phyloP scores from a whole-genome alignment of 1,140 invertebrate species.

The Pseudomyrmex pallidus region DNA sequence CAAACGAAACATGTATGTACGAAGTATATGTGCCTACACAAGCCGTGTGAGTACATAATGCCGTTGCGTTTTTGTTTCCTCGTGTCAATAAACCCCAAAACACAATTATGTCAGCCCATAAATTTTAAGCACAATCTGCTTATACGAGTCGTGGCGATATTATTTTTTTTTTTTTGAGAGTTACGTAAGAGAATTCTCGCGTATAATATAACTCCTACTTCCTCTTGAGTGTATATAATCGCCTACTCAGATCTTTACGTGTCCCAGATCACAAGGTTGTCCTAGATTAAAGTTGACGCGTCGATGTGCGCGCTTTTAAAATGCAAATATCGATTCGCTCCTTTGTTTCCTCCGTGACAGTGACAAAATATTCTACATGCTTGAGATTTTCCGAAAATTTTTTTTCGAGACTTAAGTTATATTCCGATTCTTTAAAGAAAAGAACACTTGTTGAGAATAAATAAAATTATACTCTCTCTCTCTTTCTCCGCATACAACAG shows the following conservation, averaged over 20 bases:
- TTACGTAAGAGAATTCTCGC: conserved; percentile 4
- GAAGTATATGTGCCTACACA: background rate
- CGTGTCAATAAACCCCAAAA: background rate
- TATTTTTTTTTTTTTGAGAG: conserved; percentile 2
- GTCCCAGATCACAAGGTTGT: conserved; percentile 58
- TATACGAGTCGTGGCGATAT: background rate
- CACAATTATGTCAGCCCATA: background rate
- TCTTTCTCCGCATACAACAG: background rate
- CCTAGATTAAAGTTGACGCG: conserved; percentile 56
- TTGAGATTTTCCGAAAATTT: background rate
- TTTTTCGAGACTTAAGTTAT: background rate
- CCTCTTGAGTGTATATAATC: conserved; percentile 9
- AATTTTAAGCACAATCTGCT: background rate
- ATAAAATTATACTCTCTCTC: too few species aligned
- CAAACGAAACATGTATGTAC: background rate
- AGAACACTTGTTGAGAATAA: background rate
- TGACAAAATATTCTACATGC: conserved; percentile 24
- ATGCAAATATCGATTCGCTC: conserved; percentile 54
- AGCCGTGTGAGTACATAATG: background rate
- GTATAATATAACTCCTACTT: conserved; percentile 12
- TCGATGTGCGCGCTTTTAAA: conserved; percentile 28
- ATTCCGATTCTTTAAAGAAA: background rate
- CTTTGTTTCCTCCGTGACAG: conserved; percentile 35
- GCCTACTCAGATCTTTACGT: conserved; percentile 36
- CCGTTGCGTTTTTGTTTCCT: background rate